These are phyloP conservation scores for Metopia argyrocephala DNA, from an alignment of 2,888 invertebrate species.

Conservation along the genomic window DNA sequence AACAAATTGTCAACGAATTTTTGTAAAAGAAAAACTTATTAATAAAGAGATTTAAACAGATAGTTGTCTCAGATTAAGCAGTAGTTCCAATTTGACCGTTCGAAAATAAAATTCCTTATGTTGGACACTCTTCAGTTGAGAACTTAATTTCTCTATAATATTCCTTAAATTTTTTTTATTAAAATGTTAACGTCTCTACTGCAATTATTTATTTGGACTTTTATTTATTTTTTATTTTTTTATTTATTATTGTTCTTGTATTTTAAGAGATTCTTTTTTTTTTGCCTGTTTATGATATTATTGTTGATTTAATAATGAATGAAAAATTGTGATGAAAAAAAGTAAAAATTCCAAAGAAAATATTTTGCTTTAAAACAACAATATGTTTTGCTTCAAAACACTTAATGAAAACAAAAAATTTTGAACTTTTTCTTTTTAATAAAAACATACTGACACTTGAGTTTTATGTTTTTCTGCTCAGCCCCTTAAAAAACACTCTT, in stretches of 20 bases:
- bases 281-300: neutral
- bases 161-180: too few relatives aligned
- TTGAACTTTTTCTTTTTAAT: neutral
- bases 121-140: too few relatives aligned
- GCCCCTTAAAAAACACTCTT: neutral
- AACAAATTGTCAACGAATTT: too few relatives aligned
- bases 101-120: too few relatives aligned
- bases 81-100: too few relatives aligned
- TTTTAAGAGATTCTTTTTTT: neutral
- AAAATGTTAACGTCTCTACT: too few relatives aligned
- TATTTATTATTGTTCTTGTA: neutral
- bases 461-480: neutral
- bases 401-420: neutral
- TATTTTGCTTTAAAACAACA: neutral
- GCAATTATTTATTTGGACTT: too few relatives aligned
- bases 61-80: too few relatives aligned
- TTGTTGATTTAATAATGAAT: conserved; percentile 9
- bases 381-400: neutral
- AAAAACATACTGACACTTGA: conserved; percentile 3
- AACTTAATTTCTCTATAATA: too few relatives aligned
- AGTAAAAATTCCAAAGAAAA: neutral
- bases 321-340: neutral
- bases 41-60: too few relatives aligned
- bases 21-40: too few relatives aligned
- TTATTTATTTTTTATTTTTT: conserved; percentile 10